A percentile compares a stretch with the other conserved stretches of the same genome.
These are phyloP conservation scores for Pelecanus crispus DNA, from an alignment of 2,113 vertebrate genomes.

Conservation along the genomic window DNA sequence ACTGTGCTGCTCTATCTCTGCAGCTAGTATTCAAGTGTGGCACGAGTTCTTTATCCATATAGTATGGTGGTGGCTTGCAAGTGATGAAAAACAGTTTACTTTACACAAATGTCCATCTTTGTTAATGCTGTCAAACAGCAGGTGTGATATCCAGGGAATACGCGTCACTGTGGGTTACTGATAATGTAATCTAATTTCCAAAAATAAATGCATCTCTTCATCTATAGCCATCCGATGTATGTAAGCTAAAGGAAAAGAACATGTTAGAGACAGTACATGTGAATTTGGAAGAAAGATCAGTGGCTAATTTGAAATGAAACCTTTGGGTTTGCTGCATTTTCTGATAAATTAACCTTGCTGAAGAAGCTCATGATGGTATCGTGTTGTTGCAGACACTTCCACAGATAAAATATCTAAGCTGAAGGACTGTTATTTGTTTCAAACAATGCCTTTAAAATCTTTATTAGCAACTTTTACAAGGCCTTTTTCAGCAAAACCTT, in stretches of 20 bases:
- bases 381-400: not conserved
- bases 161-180: not conserved
- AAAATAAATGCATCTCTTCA: constrained; percentile 56
- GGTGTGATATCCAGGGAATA: constrained; percentile 29
- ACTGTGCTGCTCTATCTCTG: constrained; percentile 41
- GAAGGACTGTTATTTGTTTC: not conserved
- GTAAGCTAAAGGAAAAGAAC: not conserved
- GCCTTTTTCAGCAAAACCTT: not conserved
- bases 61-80: constrained; percentile 29
- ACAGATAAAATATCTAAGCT: not conserved
- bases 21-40: not conserved
- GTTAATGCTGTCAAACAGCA: constrained; percentile 11
- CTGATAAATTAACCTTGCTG: not conserved
- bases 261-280: not conserved
- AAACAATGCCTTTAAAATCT: not conserved
- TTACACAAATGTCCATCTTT: constrained; percentile 29
- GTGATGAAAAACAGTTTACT: constrained; percentile 65
- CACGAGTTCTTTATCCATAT: constrained; percentile 37
- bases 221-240: not conserved
- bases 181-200: constrained; percentile 51
- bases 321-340: not conserved
- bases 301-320: not conserved
- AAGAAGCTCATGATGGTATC: not conserved
- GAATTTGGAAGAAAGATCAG: not conserved
- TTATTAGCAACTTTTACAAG: not conserved